Percentiles rank a stretch among this genome's conserved stretches.
Evolutionary conservation across 2,797 vertebrate species (phyloP).

Genomic region (Perdix hodgsoniae): DNA sequence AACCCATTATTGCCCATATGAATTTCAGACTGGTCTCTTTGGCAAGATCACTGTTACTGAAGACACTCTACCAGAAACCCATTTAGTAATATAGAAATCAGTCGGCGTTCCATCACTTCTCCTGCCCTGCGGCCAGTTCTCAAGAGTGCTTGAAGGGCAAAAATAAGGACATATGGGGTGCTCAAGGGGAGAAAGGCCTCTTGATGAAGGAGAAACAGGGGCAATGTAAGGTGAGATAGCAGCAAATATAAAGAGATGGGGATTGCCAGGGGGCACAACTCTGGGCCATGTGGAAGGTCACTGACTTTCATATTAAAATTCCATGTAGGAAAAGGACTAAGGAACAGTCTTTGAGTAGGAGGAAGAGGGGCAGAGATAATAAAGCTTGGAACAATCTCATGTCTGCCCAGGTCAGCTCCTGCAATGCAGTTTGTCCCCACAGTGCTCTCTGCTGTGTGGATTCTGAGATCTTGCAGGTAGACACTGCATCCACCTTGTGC

Average conservation of each 20-base stretch:
- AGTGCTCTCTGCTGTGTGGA: not conserved
- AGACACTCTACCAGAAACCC: not conserved
- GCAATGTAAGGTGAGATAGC: not conserved
- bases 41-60: not conserved
- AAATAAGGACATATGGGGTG: not conserved
- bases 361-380: not conserved
- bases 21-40: not conserved
- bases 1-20: not conserved
- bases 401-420: not conserved
- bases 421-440: not conserved
- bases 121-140: fast-evolving
- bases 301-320: not conserved
- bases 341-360: not conserved
- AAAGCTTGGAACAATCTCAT: not conserved
- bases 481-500: not conserved
- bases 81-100: not conserved
- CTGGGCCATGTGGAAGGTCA: not conserved
- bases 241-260: not conserved
- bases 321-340: not conserved
- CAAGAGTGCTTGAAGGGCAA: not conserved
- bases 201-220: not conserved
- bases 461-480: not conserved
- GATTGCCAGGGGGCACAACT: not conserved
- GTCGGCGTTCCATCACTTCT: not conserved
- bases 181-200: not conserved